Base-by-base conservation (phyloP, 2,113 vertebrate genomes). In the Cephalopterus ornatus region DNA sequence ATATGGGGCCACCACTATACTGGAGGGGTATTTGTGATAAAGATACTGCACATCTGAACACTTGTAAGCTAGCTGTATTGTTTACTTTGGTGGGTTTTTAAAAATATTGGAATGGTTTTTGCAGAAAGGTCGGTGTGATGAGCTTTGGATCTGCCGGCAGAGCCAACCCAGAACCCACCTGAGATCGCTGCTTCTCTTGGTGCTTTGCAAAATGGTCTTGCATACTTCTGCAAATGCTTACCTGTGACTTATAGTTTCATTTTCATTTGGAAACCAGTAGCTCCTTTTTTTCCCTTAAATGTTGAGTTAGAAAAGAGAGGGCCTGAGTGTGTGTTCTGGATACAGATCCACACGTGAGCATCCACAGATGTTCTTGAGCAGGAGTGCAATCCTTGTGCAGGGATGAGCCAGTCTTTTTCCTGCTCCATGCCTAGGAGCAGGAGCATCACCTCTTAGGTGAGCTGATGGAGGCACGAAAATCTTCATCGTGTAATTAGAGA, bases 21-120 rank as follows among this genome's bases (percentile, higher is more conserved):
- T 47, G 78, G 82, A 65, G 92, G 66, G 93, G 88, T 95, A 95
- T 96, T 93, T 96, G 88, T 44, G 72, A 82, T 76, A 53, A 93
- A 96, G 80, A 84, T 83, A 72, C 87, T 87, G 39, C 37, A 52
- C 72, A 59, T 88, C 76, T 58, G 83, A 96, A 76, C 33, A 14
- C 87, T 75, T 82, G 56, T 59, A 93, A 97, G 92, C 93, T 92
- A 82, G 66, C 92, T 39, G 41, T 53, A 66, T 86, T 62, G 62
- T 88, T 95, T 96, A 87, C 77, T 94, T 96, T 18, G 22, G 58
- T 63, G 19, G 5, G 14, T 8, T 49, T 91, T 44, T 67, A 67
- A 97, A 84, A 90, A 62, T 91, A 77, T 72, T 61, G 42, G 49
- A 62, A 33, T 17, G 73, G 41, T 83, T 94, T 88, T 72, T 70